Evolutionary conservation across 2,113 vertebrate genomes (phyloP).

Genomic region (Saccopteryx leptura): DNA sequence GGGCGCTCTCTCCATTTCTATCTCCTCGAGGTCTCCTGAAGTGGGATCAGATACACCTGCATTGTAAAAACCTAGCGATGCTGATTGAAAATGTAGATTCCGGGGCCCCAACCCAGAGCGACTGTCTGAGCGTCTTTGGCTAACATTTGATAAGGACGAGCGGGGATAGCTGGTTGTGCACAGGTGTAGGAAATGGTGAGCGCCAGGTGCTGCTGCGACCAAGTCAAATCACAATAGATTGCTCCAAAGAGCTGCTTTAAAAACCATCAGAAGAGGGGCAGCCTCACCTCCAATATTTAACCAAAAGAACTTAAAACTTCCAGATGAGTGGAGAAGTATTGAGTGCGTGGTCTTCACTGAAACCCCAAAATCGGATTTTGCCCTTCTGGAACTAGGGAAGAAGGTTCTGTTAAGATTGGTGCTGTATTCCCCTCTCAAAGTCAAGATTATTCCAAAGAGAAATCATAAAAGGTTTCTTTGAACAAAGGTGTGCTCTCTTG

Average conservation of each 20-base stretch:
- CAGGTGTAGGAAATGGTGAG: rapidly evolving
- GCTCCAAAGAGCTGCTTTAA: neutral
- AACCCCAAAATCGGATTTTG: neutral
- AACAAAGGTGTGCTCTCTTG: neutral
- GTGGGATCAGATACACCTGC: rapidly evolving
- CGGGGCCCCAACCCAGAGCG: rapidly evolving
- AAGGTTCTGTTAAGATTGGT: neutral
- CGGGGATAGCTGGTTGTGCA: rapidly evolving
- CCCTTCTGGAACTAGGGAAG: neutral
- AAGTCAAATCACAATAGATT: too few relatives aligned
- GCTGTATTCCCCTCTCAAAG: neutral
- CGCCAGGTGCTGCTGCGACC: neutral
- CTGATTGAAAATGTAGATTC: rapidly evolving
- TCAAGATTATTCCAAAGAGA: neutral
- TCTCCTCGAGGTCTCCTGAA: neutral
- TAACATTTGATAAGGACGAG: neutral
- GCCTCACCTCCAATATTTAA: neutral
- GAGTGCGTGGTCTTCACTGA: neutral
- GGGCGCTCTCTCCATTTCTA: neutral
- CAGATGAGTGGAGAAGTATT: neutral
- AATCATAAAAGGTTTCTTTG: neutral
- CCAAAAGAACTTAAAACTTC: neutral
- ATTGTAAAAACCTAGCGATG: neutral
- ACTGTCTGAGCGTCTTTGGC: rapidly evolving
- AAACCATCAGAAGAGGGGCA: neutral